Evolutionary conservation across 2,113 vertebrate genomes (phyloP), one percentile per base, ranked within the genome.

Genomic region (Silurus glanis): DNA sequence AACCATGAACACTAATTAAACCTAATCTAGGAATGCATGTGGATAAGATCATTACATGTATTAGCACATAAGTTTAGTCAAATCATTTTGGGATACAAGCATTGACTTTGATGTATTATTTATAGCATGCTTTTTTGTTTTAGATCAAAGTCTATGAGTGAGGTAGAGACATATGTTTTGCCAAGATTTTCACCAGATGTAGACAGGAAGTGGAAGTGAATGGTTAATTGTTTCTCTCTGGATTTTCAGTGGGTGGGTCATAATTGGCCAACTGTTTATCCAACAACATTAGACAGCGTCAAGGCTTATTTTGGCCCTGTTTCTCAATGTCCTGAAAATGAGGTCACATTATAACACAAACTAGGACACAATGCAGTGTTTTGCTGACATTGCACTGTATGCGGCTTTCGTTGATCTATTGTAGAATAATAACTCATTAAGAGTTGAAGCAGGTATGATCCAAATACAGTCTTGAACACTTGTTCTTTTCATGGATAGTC

Each of bases 141-240:
- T 8, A 61, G 58, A 82, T 87, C 83, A 78, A 87, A 87, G 71
- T 56, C 76, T 19, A 61, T 8, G 9, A 10, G 21, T 64, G 58
- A 9, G 67, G 59, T 53, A 25, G 69, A 71, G 45, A 75, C 51
- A 13, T 67, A 87, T 82, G 19, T 59, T 89, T 89, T 84, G 78
- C 37, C n/a, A 80, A 80, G 78, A 80, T 51, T 13, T 59, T 45
- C 37, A 75, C 82, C 8, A 56, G 72, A 83, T 74, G 28, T 61
- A 13, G 61, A 76, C 64, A 84, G 85, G 88, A 89, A 87, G 58
- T 64, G 85, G 5, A 75, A 80, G 53, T 64, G 59, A 87, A 83
- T 80, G 55, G 51, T 64, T 84, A 75, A 82, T 85, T 87, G 64
- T 61, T 85, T 81, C 28, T 80, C 9, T 51, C 64, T 55, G 14